Percentiles rank a stretch among this genome's conserved stretches.
Conservation (phyloP, 1,140 invertebrate species). For the Whitmania pigra region DNA sequence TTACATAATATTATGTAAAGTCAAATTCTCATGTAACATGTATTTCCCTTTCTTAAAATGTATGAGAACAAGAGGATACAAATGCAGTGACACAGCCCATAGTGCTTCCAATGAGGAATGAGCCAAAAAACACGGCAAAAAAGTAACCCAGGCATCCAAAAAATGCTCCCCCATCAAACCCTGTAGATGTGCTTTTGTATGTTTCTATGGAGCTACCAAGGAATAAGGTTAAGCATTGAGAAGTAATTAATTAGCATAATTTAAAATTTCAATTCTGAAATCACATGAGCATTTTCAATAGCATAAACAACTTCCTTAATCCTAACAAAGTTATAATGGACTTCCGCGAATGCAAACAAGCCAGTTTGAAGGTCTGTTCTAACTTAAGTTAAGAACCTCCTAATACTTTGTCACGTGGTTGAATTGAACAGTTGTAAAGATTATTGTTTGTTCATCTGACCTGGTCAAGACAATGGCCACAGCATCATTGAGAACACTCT, state of each 20-base stretch:
- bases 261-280: too few species aligned
- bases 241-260: background rate
- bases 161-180: conserved; percentile 70
- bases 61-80: conserved; percentile 50
- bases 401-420: background rate
- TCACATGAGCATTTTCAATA: too few species aligned
- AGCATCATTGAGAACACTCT: conserved; percentile 95
- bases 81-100: conserved; percentile 85
- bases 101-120: conserved; percentile 72
- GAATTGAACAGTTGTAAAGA: background rate
- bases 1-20: too few species aligned
- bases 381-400: background rate
- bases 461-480: conserved; percentile 75
- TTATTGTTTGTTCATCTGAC: background rate
- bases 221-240: background rate
- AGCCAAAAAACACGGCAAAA: conserved; percentile 76
- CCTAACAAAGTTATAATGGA: background rate
- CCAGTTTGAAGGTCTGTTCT: background rate
- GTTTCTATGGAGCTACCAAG: conserved; percentile 21
- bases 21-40: too few species aligned
- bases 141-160: conserved; percentile 78
- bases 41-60: too few species aligned
- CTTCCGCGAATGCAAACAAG: background rate
- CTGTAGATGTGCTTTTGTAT: conserved; percentile 42
- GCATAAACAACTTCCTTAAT: too few species aligned